phyloP scores from a whole-genome alignment of 2,113 vertebrate genomes.

The Pteruthius melanotis region DNA sequence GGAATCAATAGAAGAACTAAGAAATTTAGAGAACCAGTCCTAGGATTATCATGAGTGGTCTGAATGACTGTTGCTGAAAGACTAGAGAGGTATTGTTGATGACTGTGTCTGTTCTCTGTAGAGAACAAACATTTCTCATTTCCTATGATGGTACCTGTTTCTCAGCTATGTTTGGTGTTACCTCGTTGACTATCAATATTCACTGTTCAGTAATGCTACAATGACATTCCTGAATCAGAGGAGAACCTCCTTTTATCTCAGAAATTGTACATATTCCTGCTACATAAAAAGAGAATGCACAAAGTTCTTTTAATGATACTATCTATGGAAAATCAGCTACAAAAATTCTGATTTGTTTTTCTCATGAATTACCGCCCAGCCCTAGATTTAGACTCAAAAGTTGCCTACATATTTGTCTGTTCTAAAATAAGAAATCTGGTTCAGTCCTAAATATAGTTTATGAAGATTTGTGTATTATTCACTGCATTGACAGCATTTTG shows the following conservation, averaged over 20 bases:
- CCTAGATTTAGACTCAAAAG: not conserved
- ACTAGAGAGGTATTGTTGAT: not conserved
- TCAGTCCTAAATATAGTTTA: not conserved
- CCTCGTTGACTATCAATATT: not conserved
- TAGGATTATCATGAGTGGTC: not conserved
- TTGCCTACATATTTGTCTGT: not conserved
- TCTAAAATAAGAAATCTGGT: not conserved
- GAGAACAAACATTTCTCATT: not conserved
- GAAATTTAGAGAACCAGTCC: not conserved
- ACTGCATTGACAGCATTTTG: not conserved
- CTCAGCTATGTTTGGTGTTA: not conserved
- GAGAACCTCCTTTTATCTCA: not conserved
- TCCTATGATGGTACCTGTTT: not conserved
- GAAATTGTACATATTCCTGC: not conserved
- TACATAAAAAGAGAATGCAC: not conserved
- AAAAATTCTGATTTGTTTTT: not conserved
- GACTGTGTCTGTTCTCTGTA: not conserved
- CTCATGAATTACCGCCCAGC: fast-evolving
- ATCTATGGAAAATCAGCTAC: not conserved
- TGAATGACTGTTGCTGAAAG: not conserved
- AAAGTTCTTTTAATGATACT: not conserved
- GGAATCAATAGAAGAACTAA: not conserved
- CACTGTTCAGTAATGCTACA: not conserved
- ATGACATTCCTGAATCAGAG: not conserved
- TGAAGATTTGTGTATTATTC: not conserved